phyloP scores from a whole-genome alignment of 2,797 vertebrate genomes.

The Protonibea diacanthus region DNA sequence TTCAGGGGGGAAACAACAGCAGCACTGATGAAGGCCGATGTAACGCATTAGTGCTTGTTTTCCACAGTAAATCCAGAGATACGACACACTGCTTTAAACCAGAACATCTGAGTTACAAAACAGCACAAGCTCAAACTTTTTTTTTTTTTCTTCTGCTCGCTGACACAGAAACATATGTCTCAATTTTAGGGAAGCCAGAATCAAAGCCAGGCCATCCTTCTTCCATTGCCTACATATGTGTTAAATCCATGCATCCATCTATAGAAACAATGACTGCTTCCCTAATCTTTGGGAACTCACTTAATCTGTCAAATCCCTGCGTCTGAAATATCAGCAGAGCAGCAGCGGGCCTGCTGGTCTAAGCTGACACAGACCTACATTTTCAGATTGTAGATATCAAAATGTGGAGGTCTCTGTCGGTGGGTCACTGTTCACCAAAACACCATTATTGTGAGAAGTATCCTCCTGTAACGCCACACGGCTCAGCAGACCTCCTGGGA shows the following conservation, averaged over 20 bases:
- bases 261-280: slow-evolving; percentile 83
- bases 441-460: not conserved
- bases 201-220: slow-evolving; percentile 53
- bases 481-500: slow-evolving; percentile 13
- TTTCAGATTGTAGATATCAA: slow-evolving; percentile 66
- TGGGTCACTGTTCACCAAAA: not conserved
- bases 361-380: slow-evolving; percentile 80
- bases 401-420: slow-evolving; percentile 28
- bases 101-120: slow-evolving; percentile 53
- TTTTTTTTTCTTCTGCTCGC: slow-evolving; percentile 10
- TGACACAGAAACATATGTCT: slow-evolving; percentile 45
- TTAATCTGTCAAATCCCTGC: slow-evolving; percentile 83
- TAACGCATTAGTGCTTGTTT: slow-evolving; percentile 30
- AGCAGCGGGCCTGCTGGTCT: slow-evolving; percentile 67
- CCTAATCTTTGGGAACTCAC: slow-evolving; percentile 81
- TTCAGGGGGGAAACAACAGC: slow-evolving; percentile 18
- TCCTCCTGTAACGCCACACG: not conserved
- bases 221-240: slow-evolving; percentile 45
- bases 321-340: slow-evolving; percentile 75
- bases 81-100: slow-evolving; percentile 29
- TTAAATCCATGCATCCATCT: slow-evolving; percentile 78
- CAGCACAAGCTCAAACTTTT: slow-evolving; percentile 27
- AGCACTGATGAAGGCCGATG: not conserved
- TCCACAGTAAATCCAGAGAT: slow-evolving; percentile 49
- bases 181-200: slow-evolving; percentile 49